Conservation (phyloP, 1,140 invertebrate genomes). For the Palaemon carinicauda region DNA sequence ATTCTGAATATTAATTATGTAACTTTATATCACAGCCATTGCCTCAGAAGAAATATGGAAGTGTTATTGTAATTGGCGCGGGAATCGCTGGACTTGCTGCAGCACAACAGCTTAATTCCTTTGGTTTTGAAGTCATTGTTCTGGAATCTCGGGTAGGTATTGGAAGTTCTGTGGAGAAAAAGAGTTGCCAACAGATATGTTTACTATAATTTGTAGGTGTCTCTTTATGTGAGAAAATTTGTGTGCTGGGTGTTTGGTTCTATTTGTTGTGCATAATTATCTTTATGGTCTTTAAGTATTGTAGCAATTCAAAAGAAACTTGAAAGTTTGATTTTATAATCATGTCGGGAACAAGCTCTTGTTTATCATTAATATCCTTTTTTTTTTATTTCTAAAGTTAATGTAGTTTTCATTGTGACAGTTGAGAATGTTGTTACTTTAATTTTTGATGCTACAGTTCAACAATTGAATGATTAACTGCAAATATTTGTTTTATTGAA, state of each 20-base stretch:
- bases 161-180: not conserved
- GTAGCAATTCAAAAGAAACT: no score
- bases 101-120: conserved; percentile 91
- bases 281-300: no score
- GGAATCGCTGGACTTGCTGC: conserved; percentile 93
- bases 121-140: conserved; percentile 95
- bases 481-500: not conserved
- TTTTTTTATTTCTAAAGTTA: no score
- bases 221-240: no score
- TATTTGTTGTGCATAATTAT: no score
- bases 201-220: not conserved
- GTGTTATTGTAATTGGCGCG: conserved; percentile 67
- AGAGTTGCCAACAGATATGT: not conserved
- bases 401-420: no score
- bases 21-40: conserved; percentile 27
- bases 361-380: no score
- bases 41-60: conserved; percentile 59
- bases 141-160: conserved; percentile 84
- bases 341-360: no score
- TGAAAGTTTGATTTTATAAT: no score
- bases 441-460: no score
- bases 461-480: not conserved
- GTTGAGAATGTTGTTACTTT: no score
- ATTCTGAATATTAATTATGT: not conserved
- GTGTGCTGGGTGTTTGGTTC: no score